Evolutionary conservation across 1,140 invertebrate genomes (phyloP), one percentile per base, ranked within the genome.

Genomic region (Meloidogyne hapla): DNA sequence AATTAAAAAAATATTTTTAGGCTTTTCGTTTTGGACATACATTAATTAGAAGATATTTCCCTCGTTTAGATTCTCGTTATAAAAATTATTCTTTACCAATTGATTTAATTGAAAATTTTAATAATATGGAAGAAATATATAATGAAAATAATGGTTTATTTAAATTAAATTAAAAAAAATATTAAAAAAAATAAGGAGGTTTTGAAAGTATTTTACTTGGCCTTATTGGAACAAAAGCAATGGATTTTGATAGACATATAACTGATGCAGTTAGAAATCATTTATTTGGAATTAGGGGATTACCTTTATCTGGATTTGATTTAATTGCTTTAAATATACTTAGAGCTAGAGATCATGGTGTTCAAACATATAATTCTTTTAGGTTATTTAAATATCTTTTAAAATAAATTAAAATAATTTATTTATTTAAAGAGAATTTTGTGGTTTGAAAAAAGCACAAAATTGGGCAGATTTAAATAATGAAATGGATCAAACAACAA

Each of bases 281-380:
- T 71, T 72, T 86, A 25, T 86, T 86, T 68, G 79, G 67, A 61
- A 81, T 78, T 67, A 75, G 82, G 38, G 81, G 82, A 25, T 70
- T 81, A 69, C 82, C 80, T 8, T 77, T 80, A 1, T 92, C 91
- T 76, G 91, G 91, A 18, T 86, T 91, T 33, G 92, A 92, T 63
- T 84, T 92, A 38, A 92, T 71, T 56, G 87, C 90, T 23, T 81
- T 93, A 33, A 92, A 92, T 65, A 89, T 93, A 72, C 92, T 93
- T 79, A 90, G 93, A 90, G 93, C 84, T 13, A 86, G 92, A 73
- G 92, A 92, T 83, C 91, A 92, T 79, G 92, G 91, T 92, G 80
- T 81, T 3, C 89, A 91, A 12, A 88, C 90, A 3, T 85, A 85
- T 75, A 85, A 85, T 71, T 66, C 69, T 75, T 81, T 83, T 33